Evolutionary conservation across 2,888 invertebrate genomes (phyloP).

Genomic region (Eilema griseolum): DNA sequence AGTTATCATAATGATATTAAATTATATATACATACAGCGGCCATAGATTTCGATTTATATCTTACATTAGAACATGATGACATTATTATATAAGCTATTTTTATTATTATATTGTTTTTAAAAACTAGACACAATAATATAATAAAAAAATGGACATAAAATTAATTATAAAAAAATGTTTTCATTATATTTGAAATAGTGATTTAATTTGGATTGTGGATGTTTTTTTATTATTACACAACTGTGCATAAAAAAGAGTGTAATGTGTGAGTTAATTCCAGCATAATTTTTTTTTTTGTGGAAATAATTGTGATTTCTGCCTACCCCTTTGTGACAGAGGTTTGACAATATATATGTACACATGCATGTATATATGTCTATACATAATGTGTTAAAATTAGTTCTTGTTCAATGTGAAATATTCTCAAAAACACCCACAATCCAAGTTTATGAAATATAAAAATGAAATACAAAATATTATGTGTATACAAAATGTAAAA

Average conservation of each 20-base stretch:
- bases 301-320: background rate
- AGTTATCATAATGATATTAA: conserved; percentile 25
- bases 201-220: conserved; percentile 23
- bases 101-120: conserved; percentile 13
- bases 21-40: conserved; percentile 20
- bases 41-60: conserved; percentile 29
- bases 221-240: conserved; percentile 11
- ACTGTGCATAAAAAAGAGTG: background rate
- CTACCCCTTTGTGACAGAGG: background rate
- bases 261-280: background rate
- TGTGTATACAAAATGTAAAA: conserved; percentile 19
- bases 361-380: background rate
- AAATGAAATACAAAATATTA: conserved; percentile 24
- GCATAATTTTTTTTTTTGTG: background rate
- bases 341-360: background rate
- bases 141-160: conserved; percentile 35
- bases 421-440: background rate
- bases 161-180: conserved; percentile 5
- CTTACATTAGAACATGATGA: conserved; percentile 27
- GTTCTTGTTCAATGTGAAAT: background rate
- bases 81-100: conserved; percentile 37
- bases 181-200: conserved; percentile 22
- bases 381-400: background rate
- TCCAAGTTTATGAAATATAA: background rate
- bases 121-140: conserved; percentile 17